Evolutionary conservation across 2,797 vertebrate species (phyloP), one percentile per base, ranked within the genome.

Genomic region (Eutrigla gurnardus): DNA sequence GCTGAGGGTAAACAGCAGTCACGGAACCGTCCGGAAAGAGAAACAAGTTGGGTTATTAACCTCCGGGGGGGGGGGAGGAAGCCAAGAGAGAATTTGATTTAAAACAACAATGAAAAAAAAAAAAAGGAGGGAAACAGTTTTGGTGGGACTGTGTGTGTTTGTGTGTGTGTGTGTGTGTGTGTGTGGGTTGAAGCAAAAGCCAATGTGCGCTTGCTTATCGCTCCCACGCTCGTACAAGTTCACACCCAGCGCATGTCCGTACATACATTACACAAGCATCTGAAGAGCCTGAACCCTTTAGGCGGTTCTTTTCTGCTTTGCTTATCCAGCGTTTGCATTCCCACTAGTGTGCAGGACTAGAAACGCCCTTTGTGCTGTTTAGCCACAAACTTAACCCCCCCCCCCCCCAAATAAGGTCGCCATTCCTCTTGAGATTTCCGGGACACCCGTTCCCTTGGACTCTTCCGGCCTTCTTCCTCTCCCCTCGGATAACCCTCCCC

Each of bases 1-100:
- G 65, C 62, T 42, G 85, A 78, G 77, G 77, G 80, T 90, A 88
- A 90, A 90, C 85, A 81, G 57, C 74, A 85, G 80, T 61, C 80
- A 80, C 47, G 11, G 78, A 88, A 82, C 46, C 62, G 40, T 87
- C 80, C 77, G 7, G 76, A 73, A 81, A 80, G 60, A 85, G 65
- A 84, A 83, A 88, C 75, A 80, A 62, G 65, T 72, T 42, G 1
- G 33, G 79, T 80, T 80, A 84, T 88, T 90, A 83, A 89, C 76
- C 86, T 80, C 69, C 47, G 75, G 70, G 69, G 47, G 47, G 39
- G 58, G 61, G 33, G 43, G 57, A 59, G 54, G 79, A 75, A 79
- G 58, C 69, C 40, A 5, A 46, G 54, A 52, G 54, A 47, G 55
- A 77, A 70, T 67, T 71, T 0, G 60, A 75, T 77, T 64, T 78